These are phyloP conservation scores for Acronicta alni DNA, from an alignment of 2,888 invertebrate genomes.

Conservation along the genomic window DNA sequence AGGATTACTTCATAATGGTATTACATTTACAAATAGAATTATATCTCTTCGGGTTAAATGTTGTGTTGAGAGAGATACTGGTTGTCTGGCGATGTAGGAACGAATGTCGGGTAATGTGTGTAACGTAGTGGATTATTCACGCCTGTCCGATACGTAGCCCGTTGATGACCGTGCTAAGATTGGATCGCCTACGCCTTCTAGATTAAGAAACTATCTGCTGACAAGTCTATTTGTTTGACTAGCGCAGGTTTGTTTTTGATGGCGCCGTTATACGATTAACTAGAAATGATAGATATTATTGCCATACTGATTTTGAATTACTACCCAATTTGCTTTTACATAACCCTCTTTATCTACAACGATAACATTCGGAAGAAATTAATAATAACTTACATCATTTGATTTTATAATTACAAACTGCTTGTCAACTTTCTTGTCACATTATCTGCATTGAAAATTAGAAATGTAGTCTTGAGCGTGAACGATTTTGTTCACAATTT, in stretches of 20 bases:
- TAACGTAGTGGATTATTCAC: slow-evolving; percentile 66
- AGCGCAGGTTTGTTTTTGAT: slow-evolving; percentile 39
- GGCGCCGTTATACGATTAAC: slow-evolving; percentile 36
- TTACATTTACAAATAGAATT: slow-evolving; percentile 45
- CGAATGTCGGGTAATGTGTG: slow-evolving; percentile 64
- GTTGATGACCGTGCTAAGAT: slow-evolving; percentile 70
- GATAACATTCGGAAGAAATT: background rate
- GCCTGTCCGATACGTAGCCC: slow-evolving; percentile 63
- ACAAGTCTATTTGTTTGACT: slow-evolving; percentile 76
- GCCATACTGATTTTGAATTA: slow-evolving; percentile 1
- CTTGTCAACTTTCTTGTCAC: slow-evolving; percentile 23
- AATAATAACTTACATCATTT: slow-evolving; percentile 2
- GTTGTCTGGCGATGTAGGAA: slow-evolving; percentile 49
- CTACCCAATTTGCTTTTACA: background rate
- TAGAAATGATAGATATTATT: slow-evolving; percentile 21
- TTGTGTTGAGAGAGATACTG: slow-evolving; percentile 27
- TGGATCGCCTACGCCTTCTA: slow-evolving; percentile 73
- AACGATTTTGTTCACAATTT: slow-evolving; percentile 46
- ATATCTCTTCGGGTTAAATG: slow-evolving; percentile 30
- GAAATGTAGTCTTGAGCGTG: slow-evolving; percentile 32
- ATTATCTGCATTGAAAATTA: slow-evolving; percentile 28
- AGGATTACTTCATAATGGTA: slow-evolving; percentile 32
- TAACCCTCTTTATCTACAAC: background rate
- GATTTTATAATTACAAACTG: background rate
- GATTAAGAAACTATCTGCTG: slow-evolving; percentile 69